Conservation (phyloP, 92 coral and sea anemone species). For the Paramuricea clavata region DNA sequence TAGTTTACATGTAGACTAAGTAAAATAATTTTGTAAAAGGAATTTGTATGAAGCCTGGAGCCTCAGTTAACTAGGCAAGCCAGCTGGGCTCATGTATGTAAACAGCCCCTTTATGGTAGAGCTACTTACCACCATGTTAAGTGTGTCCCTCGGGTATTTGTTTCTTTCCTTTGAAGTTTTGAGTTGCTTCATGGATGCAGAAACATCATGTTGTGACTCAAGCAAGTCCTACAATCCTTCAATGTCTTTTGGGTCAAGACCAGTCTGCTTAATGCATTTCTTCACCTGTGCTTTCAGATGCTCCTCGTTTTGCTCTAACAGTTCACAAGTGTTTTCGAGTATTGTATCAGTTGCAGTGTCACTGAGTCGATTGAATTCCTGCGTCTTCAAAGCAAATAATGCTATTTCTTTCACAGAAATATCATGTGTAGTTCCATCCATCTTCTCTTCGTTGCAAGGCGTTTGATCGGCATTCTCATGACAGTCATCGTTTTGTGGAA, state of each 20-base stretch:
- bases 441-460: background rate
- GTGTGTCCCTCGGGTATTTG: constrained; percentile 11
- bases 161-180: constrained; percentile 40
- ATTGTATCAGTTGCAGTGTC: constrained; percentile 56
- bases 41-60: background rate
- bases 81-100: background rate
- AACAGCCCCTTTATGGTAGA: background rate
- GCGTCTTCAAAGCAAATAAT: constrained; percentile 55
- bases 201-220: constrained; percentile 4
- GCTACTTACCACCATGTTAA: constrained; percentile 56
- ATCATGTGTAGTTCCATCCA: background rate
- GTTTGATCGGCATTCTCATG: background rate
- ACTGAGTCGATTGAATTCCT: constrained; percentile 57
- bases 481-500: background rate
- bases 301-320: constrained; percentile 32
- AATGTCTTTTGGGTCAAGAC: constrained; percentile 29
- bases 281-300: constrained; percentile 39
- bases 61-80: no score
- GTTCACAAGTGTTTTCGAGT: constrained; percentile 44
- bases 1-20: no score
- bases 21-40: background rate
- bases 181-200: constrained; percentile 25
- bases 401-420: constrained; percentile 23
- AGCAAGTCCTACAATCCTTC: constrained; percentile 50
- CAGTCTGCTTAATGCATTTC: constrained; percentile 29